These are phyloP conservation scores for Chromoteleia sp. DNA, from an alignment of 2,888 invertebrate species.

Conservation along the genomic window DNA sequence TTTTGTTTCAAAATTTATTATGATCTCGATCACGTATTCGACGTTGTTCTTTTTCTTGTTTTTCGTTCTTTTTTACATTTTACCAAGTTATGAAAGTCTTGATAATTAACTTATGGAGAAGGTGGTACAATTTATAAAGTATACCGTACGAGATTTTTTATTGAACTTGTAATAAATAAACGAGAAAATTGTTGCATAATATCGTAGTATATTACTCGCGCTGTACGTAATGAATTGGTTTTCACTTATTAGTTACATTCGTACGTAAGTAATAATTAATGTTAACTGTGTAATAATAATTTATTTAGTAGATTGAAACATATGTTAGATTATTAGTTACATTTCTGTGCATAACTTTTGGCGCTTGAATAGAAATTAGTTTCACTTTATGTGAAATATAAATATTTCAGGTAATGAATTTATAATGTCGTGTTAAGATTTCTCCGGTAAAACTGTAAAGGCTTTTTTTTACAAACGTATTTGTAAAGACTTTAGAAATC, in stretches of 20 bases:
- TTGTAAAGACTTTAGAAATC: background rate
- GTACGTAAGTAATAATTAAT: constrained; percentile 44
- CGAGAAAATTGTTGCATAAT: constrained; percentile 54
- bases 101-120: constrained; percentile 28
- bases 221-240: constrained; percentile 52
- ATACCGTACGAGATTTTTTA: constrained; percentile 23
- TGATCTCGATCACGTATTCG: background rate
- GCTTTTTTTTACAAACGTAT: background rate
- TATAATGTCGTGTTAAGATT: background rate
- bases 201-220: constrained; percentile 24
- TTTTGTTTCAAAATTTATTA: background rate
- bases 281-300: constrained; percentile 40
- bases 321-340: constrained; percentile 21
- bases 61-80: background rate
- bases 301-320: constrained; percentile 35
- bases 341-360: constrained; percentile 34
- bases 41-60: background rate
- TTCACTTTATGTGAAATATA: constrained; percentile 18
- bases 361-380: constrained; percentile 26
- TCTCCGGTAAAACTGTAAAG: constrained; percentile 20
- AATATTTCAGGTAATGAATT: constrained; percentile 1
- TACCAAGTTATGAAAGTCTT: constrained; percentile 36
- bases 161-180: constrained; percentile 39
- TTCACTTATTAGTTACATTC: constrained; percentile 57
- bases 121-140: constrained; percentile 28